Conservation (phyloP, 2,797 vertebrate species). For the Tapera naevia region DNA sequence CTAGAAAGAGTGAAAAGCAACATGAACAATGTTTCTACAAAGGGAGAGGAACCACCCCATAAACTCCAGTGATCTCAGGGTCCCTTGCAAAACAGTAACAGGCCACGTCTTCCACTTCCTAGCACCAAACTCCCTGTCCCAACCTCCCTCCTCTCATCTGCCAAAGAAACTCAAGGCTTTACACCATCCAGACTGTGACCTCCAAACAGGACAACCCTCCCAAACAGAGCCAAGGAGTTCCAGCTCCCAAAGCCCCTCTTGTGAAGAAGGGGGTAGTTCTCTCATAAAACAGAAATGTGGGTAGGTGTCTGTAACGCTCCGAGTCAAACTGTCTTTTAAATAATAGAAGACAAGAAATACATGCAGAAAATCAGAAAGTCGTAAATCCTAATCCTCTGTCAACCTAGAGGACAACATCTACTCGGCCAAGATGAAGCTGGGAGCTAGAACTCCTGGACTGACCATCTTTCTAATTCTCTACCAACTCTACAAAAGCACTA, state of each 20-base stretch:
- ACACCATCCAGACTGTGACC: background rate
- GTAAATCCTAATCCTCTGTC: background rate
- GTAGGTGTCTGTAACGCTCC: background rate
- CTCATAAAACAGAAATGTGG: background rate
- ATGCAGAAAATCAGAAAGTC: background rate
- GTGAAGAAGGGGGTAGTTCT: background rate
- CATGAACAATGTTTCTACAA: background rate
- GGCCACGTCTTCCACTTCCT: background rate
- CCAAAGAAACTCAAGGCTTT: background rate
- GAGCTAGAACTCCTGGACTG: background rate
- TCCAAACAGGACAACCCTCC: background rate
- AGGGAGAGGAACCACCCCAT: background rate
- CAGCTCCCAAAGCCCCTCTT: background rate
- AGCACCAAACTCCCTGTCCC: background rate
- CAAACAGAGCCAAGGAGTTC: background rate
- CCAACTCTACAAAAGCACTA: background rate
- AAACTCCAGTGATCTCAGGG: background rate
- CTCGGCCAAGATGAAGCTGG: background rate
- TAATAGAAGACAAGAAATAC: background rate
- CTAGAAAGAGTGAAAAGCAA: constrained; percentile 25
- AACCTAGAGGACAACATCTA: background rate
- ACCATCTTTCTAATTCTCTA: background rate
- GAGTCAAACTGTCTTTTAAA: background rate
- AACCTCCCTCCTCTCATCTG: background rate
- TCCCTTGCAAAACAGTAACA: background rate